Conservation (phyloP, 2,888 invertebrate species). For the Cheiracanthium punctorium region DNA sequence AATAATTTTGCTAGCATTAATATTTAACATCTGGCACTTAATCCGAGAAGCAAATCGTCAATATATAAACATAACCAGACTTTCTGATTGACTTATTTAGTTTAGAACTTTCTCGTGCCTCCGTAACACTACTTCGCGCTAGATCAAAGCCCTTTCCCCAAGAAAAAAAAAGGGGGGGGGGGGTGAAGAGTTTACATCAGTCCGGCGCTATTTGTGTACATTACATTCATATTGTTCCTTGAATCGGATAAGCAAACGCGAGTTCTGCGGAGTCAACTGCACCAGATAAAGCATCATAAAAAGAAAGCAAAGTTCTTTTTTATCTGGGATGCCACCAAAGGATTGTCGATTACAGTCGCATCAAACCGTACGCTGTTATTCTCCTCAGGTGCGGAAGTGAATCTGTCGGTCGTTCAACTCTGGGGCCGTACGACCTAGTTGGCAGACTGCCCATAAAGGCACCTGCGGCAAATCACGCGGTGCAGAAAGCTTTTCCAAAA, state of each 20-base stretch:
- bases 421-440: conserved; percentile 55
- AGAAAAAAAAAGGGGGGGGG: no score
- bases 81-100: no score
- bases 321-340: not conserved
- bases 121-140: no score
- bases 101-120: no score
- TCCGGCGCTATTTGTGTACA: not conserved
- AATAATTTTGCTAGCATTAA: no score
- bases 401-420: conserved; percentile 62
- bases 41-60: no score
- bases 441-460: conserved; percentile 50
- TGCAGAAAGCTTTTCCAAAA: conserved; percentile 22
- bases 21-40: no score
- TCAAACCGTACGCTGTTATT: conserved; percentile 17
- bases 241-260: not conserved
- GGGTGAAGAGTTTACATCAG: no score
- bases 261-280: not conserved
- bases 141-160: no score
- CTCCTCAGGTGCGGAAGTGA: conserved; percentile 66
- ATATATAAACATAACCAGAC: no score
- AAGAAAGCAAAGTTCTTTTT: not conserved
- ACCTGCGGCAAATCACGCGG: conserved; percentile 35
- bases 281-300: not conserved
- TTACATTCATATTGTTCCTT: not conserved
- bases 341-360: not conserved